phyloP scores from a whole-genome alignment of 2,113 vertebrate species.

The Onychostoma macrolepis region DNA sequence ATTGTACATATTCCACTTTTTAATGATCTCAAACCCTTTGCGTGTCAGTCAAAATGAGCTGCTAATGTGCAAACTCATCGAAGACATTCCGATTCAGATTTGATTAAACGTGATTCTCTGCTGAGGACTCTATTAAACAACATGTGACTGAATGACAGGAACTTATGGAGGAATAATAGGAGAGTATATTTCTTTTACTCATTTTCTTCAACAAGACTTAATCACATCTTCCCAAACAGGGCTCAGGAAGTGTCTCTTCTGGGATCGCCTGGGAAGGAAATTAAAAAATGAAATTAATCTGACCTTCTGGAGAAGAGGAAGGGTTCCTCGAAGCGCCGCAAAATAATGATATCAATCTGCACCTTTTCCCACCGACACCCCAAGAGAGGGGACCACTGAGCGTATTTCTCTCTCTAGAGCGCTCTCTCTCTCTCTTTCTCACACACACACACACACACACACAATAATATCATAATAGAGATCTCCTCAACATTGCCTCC shows the following conservation, averaged over 20 bases:
- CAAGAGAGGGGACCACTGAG: constrained; percentile 10
- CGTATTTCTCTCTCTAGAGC: background rate
- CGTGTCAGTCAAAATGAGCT: constrained; percentile 52
- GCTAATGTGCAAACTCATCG: constrained; percentile 54
- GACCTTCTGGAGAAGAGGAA: constrained; percentile 66
- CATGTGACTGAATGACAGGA: constrained; percentile 42
- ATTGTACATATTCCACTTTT: background rate
- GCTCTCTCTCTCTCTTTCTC: background rate
- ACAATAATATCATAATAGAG: background rate
- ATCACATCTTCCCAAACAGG: constrained; percentile 67
- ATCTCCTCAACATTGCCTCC: background rate
- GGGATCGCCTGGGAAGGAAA: constrained; percentile 68
- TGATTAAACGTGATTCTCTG: constrained; percentile 40
- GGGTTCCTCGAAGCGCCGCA: constrained; percentile 43
- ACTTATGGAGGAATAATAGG: constrained; percentile 33
- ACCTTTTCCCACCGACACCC: constrained; percentile 37
- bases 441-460: background rate
- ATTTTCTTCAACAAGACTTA: constrained; percentile 56
- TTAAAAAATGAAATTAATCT: constrained; percentile 70
- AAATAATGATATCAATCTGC: constrained; percentile 56
- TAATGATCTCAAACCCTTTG: constrained; percentile 61
- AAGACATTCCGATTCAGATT: constrained; percentile 41
- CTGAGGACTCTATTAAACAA: constrained; percentile 52
- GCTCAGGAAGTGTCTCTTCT: constrained; percentile 58
- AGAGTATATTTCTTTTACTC: constrained; percentile 55